Conservation (phyloP, 2,888 invertebrate genomes). For the Listrodromus nycthemerus region DNA sequence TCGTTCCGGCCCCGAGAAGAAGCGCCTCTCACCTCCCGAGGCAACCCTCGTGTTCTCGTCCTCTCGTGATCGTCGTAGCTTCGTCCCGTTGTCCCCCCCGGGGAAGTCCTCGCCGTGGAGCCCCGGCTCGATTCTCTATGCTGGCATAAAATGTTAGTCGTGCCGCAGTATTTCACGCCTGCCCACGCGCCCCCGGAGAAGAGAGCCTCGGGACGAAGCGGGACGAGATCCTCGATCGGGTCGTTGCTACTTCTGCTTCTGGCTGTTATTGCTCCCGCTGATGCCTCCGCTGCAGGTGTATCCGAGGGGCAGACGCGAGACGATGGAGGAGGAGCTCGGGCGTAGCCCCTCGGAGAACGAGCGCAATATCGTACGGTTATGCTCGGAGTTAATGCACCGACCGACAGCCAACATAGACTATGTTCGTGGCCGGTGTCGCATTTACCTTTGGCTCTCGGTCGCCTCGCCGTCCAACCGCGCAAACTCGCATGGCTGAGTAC, state of each 20-base stretch:
- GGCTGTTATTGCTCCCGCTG: constrained; percentile 48
- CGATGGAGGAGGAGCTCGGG: constrained; percentile 57
- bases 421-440: constrained; percentile 75
- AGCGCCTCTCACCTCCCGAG: constrained; percentile 70
- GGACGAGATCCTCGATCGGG: constrained; percentile 40
- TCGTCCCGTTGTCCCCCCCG: constrained; percentile 26
- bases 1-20: constrained; percentile 55
- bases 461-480: background rate
- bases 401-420: constrained; percentile 73
- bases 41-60: constrained; percentile 31
- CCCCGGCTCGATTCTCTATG: constrained; percentile 5
- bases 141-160: constrained; percentile 74
- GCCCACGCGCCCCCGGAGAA: constrained; percentile 74
- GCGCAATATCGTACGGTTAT: constrained; percentile 78
- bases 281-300: constrained; percentile 72
- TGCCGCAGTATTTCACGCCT: constrained; percentile 79
- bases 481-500: background rate
- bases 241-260: constrained; percentile 59
- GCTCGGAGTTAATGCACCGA: constrained; percentile 74
- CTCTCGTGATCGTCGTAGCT: constrained; percentile 16
- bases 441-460: constrained; percentile 67
- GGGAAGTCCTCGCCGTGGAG: constrained; percentile 14
- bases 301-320: constrained; percentile 37
- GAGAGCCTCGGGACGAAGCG: constrained; percentile 37
- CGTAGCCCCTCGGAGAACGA: constrained; percentile 69